phyloP scores from a whole-genome alignment of 2,888 invertebrate genomes.

The Dyspetes luteomarginatus region DNA sequence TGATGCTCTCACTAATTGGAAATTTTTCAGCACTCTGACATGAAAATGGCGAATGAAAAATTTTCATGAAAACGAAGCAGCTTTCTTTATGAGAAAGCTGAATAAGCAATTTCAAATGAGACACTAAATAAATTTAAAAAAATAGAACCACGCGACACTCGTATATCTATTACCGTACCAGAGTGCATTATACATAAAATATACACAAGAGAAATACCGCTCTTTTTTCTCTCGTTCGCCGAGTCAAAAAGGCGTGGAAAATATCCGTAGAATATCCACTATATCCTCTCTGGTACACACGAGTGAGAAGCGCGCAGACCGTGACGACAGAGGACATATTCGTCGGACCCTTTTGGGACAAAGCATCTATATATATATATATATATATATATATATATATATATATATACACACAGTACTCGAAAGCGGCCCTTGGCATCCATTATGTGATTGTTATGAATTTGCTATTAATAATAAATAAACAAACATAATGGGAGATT shows the following conservation, averaged over 20 bases:
- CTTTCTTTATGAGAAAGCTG: not conserved
- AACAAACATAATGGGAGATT: conserved; percentile 80
- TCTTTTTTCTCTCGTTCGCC: conserved; percentile 39
- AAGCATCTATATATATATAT: conserved; percentile 60
- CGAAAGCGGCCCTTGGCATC: conserved; percentile 61
- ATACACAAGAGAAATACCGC: conserved; percentile 28
- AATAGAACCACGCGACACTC: conserved; percentile 60
- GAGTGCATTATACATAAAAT: conserved; percentile 12
- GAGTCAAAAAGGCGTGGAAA: conserved; percentile 75
- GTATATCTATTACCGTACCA: conserved; percentile 52
- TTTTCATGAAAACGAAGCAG: not conserved
- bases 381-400: conserved; percentile 48
- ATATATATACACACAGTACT: conserved; percentile 29
- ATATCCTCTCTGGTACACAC: conserved; percentile 61
- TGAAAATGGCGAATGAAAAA: no score
- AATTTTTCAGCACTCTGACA: no score
- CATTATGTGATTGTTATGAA: conserved; percentile 82
- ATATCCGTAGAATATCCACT: conserved; percentile 72
- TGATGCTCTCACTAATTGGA: no score
- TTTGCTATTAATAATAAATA: conserved; percentile 83
- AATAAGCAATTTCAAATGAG: conserved; percentile 37
- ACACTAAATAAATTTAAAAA: conserved; percentile 59
- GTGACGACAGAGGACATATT: conserved; percentile 76
- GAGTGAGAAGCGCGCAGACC: conserved; percentile 69
- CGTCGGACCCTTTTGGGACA: conserved; percentile 67